These are phyloP conservation scores for Tragelaphus imberbis DNA, from an alignment of 2,113 vertebrate species.

Conservation along the genomic window DNA sequence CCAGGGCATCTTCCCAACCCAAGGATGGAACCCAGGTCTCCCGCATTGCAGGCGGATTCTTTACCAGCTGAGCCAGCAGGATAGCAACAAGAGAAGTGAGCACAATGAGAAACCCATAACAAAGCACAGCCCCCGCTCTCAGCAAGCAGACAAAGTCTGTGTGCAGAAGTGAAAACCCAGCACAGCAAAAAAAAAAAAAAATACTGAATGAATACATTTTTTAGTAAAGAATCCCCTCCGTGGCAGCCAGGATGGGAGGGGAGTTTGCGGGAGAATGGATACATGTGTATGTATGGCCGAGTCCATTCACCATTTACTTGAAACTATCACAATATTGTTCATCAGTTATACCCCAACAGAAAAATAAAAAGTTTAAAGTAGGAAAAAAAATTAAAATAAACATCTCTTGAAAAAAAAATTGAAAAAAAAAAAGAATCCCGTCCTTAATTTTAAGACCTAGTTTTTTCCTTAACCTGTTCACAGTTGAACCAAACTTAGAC, in stretches of 20 bases:
- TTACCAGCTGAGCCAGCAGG: too few species aligned
- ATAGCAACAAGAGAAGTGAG: too few species aligned
- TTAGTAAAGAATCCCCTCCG: not conserved
- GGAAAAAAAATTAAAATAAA: not conserved
- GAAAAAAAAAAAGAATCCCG: not conserved
- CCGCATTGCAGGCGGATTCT: too few species aligned
- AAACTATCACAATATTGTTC: not conserved
- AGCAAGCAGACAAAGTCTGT: not conserved
- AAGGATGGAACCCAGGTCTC: too few species aligned
- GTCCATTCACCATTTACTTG: not conserved
- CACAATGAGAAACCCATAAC: too few species aligned
- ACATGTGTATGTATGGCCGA: not conserved
- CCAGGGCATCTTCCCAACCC: not conserved
- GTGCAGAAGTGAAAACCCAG: not conserved
- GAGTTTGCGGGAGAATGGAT: not conserved
- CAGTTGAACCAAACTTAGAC: not conserved
- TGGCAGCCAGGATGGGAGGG: not conserved
- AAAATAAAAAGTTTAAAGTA: not conserved
- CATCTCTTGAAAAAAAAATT: not conserved
- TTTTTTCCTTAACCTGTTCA: not conserved
- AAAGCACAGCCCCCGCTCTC: fast-evolving
- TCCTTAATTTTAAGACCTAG: not conserved
- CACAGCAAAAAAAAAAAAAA: not conserved
- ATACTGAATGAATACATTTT: fast-evolving
- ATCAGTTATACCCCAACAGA: not conserved